Base-by-base conservation (phyloP, 2,797 vertebrate genomes). In the Diceros bicornis region DNA sequence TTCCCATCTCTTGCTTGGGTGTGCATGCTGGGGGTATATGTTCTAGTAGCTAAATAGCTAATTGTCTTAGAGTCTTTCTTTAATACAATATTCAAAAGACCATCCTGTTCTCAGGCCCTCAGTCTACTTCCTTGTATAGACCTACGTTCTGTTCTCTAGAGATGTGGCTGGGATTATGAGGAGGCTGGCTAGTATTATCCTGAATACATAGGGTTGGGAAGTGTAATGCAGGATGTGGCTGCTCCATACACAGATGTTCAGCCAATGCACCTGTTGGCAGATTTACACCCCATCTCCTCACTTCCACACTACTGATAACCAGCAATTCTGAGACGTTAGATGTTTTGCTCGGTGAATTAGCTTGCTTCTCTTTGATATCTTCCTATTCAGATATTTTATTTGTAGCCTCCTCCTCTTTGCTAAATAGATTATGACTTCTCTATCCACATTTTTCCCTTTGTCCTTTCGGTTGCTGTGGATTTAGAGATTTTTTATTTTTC, bases 251-350 rank as follows among this genome's bases (percentile, higher is more conserved):
- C 10, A 10, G 9, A 32, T 17, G 5, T 7, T n/a, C 20, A 37
- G 20, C n/a, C 23, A 18, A 7, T 0, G 11, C 13, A 18, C 23
- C 55, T 44, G 16, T 16, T 9, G 4, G 71, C 29, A 6, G 16
- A 29, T 17, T n/a, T 25, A 3, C 20, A 23, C 14, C 7, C 16
- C 23, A 7, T 21, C 27, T 21, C 17, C 57, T 57, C n/a, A 17
- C 27, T 29, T 23, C 12, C 0, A 1, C 47, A 8, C 17, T 9
- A 5, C 3, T 0, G 1, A 20, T 2, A 0, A 69, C 27, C 20
- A 20, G 18, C 9, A 9, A 4, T 14, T 3, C 44, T 6, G 13
- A 27, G 50, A 16, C 12, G 10, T 59, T 17, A 32, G 27, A 14
- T 13, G 37, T 74, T 13, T 12, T 41, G 16, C 55, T 69, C 34